Percentiles rank a stretch among this genome's conserved stretches.
phyloP scores from a whole-genome alignment of 1,140 invertebrate species.

The Lordiphosa collinella region DNA sequence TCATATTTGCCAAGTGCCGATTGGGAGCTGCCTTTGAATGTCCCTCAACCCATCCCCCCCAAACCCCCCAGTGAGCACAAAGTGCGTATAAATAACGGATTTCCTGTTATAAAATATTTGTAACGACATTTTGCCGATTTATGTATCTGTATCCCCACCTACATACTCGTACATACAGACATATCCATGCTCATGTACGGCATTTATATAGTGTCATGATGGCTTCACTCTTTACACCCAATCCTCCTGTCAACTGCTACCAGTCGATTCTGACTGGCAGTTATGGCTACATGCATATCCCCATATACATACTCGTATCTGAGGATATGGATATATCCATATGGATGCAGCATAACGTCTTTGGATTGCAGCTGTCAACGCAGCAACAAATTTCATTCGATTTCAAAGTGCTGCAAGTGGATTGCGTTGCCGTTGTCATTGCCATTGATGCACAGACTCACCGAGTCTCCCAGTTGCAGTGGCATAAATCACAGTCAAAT shows the following conservation, averaged over 20 bases:
- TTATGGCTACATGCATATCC: constrained; percentile 32
- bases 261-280: constrained; percentile 54
- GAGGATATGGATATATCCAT: constrained; percentile 30
- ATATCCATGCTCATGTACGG: neutral
- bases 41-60: too few species aligned
- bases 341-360: constrained; percentile 49
- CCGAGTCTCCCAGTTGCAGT: constrained; percentile 25
- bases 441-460: constrained; percentile 22
- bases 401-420: constrained; percentile 33
- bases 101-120: constrained; percentile 76
- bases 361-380: constrained; percentile 63
- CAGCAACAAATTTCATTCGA: constrained; percentile 50
- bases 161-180: neutral
- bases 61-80: constrained; percentile 38
- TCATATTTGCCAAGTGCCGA: constrained; percentile 71
- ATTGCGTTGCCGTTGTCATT: constrained; percentile 3
- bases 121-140: constrained; percentile 74
- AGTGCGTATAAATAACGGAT: constrained; percentile 77
- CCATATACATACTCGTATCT: neutral
- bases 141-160: constrained; percentile 22
- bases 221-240: constrained; percentile 3
- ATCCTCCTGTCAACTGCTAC: constrained; percentile 36
- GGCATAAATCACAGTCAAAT: constrained; percentile 57
- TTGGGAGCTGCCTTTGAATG: constrained; percentile 39
- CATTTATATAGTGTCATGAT: constrained; percentile 23